These are phyloP conservation scores for Esox lucius DNA, from an alignment of 2,797 vertebrate species.

Conservation along the genomic window DNA sequence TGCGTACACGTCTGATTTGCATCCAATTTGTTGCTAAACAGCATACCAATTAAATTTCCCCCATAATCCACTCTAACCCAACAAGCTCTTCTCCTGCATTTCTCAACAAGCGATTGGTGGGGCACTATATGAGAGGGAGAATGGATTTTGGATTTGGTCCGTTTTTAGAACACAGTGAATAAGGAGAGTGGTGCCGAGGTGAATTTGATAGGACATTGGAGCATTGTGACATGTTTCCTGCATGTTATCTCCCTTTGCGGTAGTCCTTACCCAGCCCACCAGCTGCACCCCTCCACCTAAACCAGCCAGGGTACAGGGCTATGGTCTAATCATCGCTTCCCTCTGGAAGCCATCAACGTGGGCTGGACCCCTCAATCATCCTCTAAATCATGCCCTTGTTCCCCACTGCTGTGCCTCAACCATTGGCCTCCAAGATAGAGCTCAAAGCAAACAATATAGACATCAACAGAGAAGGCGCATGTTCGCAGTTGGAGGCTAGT, in stretches of 20 bases:
- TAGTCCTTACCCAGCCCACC: neutral
- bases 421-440: conserved; percentile 13
- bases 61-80: too few species aligned
- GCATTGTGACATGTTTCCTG: neutral
- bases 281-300: neutral
- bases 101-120: too few species aligned
- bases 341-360: conserved; percentile 24
- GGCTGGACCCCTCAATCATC: conserved; percentile 16
- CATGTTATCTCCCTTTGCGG: neutral
- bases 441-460: conserved; percentile 20
- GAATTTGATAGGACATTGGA: neutral
- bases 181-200: neutral
- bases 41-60: too few species aligned
- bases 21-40: too few species aligned
- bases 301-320: conserved; percentile 6
- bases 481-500: conserved; percentile 12
- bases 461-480: conserved; percentile 13
- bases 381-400: conserved; percentile 16
- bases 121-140: too few species aligned
- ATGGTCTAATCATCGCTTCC: conserved; percentile 21
- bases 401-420: conserved; percentile 20
- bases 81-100: too few species aligned
- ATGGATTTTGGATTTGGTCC: neutral
- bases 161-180: conserved; percentile 1
- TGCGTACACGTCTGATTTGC: too few species aligned